Conservation (phyloP, 2,888 invertebrate species). For the Labia minor region DNA sequence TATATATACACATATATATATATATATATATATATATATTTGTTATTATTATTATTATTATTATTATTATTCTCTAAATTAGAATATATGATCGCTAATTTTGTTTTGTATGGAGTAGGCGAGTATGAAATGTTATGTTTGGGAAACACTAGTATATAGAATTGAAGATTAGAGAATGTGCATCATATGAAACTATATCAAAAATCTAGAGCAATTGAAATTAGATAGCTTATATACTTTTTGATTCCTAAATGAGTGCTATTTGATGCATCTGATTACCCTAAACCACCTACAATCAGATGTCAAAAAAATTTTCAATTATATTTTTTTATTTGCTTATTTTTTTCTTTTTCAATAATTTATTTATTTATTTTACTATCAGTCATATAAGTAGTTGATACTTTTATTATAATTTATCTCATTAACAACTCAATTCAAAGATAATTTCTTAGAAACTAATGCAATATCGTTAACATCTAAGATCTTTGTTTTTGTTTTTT, state of each 20-base stretch:
- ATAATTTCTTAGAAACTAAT: constrained; percentile 31
- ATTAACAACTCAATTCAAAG: constrained; percentile 30
- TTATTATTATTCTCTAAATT: no score
- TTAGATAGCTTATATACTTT: constrained; percentile 20
- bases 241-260: constrained; percentile 27
- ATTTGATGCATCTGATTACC: constrained; percentile 25
- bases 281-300: constrained; percentile 25
- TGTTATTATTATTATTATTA: no score
- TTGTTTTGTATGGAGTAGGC: no score
- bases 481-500: constrained; percentile 23
- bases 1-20: no score
- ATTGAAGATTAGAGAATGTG: constrained; percentile 16
- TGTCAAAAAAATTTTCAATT: no score
- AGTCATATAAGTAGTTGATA: constrained; percentile 27
- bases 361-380: no score
- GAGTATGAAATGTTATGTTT: background rate
- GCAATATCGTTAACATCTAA: constrained; percentile 33
- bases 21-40: no score
- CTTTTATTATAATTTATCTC: constrained; percentile 26
- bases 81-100: no score
- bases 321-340: no score
- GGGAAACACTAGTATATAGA: constrained; percentile 20
- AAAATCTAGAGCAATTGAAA: constrained; percentile 19
- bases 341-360: no score
- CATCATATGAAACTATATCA: constrained; percentile 16